phyloP scores from a whole-genome alignment of 1,140 invertebrate species.

The Trinorchestia longiramus region DNA sequence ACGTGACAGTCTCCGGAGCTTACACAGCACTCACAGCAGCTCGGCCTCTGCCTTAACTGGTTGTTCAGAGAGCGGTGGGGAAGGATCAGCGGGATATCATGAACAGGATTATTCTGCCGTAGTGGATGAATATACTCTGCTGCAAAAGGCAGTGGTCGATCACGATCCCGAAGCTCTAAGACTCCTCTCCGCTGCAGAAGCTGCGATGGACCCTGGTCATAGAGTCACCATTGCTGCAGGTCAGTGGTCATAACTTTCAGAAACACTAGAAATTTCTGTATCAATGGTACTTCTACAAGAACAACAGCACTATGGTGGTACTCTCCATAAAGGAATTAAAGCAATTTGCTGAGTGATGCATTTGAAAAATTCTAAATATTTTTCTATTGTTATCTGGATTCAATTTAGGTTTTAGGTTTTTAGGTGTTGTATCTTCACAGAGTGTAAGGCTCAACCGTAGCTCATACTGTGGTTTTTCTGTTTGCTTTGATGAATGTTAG shows the following conservation, averaged over 20 bases:
- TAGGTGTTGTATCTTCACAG: no score
- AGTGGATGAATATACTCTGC: constrained; percentile 65
- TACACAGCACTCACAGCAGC: constrained; percentile 64
- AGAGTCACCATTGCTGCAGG: constrained; percentile 47
- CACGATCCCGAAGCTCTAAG: constrained; percentile 64
- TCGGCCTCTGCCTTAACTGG: constrained; percentile 65
- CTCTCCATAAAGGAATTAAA: not conserved
- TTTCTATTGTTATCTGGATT: no score
- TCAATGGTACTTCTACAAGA: not conserved
- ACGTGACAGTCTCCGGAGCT: constrained; percentile 64
- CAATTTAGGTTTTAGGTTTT: no score
- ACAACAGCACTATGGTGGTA: not conserved
- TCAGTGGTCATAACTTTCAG: not conserved
- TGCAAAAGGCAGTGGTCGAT: constrained; percentile 63
- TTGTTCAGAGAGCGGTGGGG: constrained; percentile 64
- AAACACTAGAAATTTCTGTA: not conserved
- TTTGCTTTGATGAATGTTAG: no score
- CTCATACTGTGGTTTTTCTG: no score
- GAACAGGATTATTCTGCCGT: constrained; percentile 65
- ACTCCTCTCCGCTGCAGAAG: constrained; percentile 59
- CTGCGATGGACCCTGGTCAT: constrained; percentile 62
- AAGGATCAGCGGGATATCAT: constrained; percentile 65
- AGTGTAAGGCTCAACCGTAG: no score
- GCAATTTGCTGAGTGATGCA: no score
- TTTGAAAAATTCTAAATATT: no score